Conservation (phyloP, 2,113 vertebrate species). For the Syrrhaptes paradoxus region DNA sequence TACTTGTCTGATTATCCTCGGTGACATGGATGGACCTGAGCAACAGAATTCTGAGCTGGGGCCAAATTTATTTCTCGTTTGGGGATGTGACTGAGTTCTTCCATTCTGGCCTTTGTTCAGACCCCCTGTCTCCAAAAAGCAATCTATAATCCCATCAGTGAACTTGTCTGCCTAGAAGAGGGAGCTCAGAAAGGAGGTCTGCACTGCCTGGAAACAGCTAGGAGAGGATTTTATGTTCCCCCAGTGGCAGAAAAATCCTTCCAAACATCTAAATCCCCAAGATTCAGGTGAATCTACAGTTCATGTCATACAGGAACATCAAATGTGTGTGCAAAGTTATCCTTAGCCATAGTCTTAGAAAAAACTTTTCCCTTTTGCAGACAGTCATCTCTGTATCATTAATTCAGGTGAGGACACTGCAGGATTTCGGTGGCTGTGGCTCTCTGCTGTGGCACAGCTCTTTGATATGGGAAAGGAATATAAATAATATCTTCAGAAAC, state of each 20-base stretch:
- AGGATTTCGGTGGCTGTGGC: background rate
- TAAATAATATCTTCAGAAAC: background rate
- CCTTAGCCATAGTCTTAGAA: background rate
- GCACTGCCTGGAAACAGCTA: background rate
- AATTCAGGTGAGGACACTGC: background rate
- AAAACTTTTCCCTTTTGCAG: background rate
- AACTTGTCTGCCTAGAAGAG: background rate
- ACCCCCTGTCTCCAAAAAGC: background rate
- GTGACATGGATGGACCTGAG: background rate
- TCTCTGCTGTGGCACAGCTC: background rate
- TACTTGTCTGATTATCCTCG: background rate
- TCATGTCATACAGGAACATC: background rate
- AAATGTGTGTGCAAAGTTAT: background rate
- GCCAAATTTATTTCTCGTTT: background rate
- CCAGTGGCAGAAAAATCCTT: background rate
- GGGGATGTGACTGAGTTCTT: background rate
- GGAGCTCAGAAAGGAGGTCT: background rate
- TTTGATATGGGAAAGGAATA: background rate
- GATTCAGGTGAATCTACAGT: background rate
- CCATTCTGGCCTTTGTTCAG: background rate
- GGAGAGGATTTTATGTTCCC: background rate
- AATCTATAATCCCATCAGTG: background rate
- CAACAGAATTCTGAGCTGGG: background rate
- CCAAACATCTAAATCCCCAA: background rate
- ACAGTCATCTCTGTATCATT: background rate